Conservation (phyloP, 2,888 invertebrate genomes). For the Sicus ferrugineus region DNA sequence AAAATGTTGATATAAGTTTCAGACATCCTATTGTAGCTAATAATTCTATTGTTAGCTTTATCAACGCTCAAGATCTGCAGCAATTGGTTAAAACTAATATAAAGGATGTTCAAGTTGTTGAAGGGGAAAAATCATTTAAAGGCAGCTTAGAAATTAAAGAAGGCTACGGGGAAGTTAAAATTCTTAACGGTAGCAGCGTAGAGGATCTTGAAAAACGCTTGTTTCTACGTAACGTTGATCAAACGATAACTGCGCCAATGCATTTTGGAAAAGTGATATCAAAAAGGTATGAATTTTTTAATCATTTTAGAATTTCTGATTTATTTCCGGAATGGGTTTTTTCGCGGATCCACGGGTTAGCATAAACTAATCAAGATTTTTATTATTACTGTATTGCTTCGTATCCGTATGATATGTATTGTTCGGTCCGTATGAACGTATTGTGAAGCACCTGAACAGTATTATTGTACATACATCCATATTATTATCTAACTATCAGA, state of each 20-base stretch:
- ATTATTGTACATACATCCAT: no score
- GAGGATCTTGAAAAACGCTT: constrained; percentile 61
- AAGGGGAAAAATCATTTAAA: constrained; percentile 66
- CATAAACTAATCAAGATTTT: neutral
- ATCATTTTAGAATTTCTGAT: neutral
- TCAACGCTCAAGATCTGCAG: constrained; percentile 64
- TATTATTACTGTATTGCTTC: no score
- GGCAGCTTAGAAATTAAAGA: constrained; percentile 63
- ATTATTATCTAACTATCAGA: no score
- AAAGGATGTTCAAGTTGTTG: constrained; percentile 63
- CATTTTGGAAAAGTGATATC: constrained; percentile 58
- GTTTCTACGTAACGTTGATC: constrained; percentile 63
- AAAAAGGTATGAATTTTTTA: constrained; percentile 44
- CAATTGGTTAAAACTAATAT: constrained; percentile 63
- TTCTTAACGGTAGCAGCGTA: constrained; percentile 65
- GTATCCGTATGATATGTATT: no score
- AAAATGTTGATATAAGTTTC: constrained; percentile 53
- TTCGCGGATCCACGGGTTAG: no score
- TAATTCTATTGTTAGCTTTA: constrained; percentile 61
- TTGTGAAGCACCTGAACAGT: no score
- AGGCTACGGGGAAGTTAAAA: constrained; percentile 60
- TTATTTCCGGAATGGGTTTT: no score
- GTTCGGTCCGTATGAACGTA: no score
- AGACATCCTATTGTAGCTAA: constrained; percentile 51
- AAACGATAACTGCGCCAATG: constrained; percentile 64